Evolutionary conservation across 53 echinoderm and acorn worm species (phyloP).

Genomic region (Hippasteria phrygiana): DNA sequence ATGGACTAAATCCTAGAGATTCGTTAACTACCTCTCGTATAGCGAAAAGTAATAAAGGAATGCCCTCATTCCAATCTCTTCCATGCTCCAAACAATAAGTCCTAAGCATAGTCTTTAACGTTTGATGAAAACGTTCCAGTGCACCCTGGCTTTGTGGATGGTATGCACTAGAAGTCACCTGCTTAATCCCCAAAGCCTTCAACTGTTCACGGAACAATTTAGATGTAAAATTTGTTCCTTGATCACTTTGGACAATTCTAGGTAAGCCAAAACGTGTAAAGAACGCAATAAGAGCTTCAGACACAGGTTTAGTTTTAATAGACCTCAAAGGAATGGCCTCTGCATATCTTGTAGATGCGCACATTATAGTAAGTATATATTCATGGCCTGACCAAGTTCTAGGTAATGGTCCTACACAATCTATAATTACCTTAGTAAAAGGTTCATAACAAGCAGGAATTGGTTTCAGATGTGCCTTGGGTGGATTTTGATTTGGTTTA

Average conservation of each 20-base stretch:
- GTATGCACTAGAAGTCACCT: constrained; percentile 57
- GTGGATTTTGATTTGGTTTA: constrained; percentile 69
- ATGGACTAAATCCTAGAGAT: no score
- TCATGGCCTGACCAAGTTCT: constrained; percentile 47
- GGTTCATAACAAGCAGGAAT: constrained; percentile 70
- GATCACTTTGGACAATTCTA: constrained; percentile 61
- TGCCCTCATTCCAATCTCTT: no score
- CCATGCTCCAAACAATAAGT: constrained; percentile 18
- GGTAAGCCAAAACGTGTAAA: constrained; percentile 74
- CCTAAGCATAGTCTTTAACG: constrained; percentile 54
- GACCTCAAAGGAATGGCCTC: constrained; percentile 63
- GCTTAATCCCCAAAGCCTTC: background rate
- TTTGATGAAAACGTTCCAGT: constrained; percentile 62
- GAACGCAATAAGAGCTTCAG: constrained; percentile 63
- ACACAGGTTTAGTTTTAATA: constrained; percentile 47
- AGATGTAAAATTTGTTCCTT: constrained; percentile 61
- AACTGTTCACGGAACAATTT: constrained; percentile 53
- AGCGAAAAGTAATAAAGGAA: no score
- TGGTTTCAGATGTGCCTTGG: constrained; percentile 55
- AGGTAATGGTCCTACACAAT: constrained; percentile 40
- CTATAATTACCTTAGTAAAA: constrained; percentile 73
- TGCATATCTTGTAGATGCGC: constrained; percentile 42
- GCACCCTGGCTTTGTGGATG: constrained; percentile 55
- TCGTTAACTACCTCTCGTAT: no score
- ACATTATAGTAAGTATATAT: constrained; percentile 68